A percentile compares a stretch with the other conserved stretches of the same genome.
Evolutionary conservation across 2,797 vertebrate species (phyloP).

Genomic region (Salmo trutta): DNA sequence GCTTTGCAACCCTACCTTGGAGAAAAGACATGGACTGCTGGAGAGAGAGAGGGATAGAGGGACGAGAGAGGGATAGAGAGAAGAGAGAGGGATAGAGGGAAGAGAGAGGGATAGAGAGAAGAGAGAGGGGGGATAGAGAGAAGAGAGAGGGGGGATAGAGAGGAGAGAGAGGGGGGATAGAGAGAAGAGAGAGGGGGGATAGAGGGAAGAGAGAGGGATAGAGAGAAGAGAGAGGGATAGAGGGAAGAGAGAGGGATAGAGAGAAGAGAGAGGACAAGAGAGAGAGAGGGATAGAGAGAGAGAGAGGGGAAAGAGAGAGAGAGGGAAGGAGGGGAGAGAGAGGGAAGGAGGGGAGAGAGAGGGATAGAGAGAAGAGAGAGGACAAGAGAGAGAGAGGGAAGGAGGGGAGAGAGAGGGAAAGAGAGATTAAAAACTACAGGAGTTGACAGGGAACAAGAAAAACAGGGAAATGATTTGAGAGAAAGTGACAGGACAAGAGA

Average conservation of each 20-base stretch:
- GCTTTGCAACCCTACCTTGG: no score
- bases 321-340: conserved; percentile 2
- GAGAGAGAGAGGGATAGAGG: background rate
- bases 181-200: no score
- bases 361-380: no score
- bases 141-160: background rate
- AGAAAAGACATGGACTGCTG: no score
- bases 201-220: no score
- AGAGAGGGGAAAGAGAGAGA: background rate
- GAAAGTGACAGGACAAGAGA: no score
- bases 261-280: no score
- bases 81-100: background rate
- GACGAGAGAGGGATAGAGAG: background rate
- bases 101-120: background rate
- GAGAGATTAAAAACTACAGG: background rate
- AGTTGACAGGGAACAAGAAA: background rate
- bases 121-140: background rate
- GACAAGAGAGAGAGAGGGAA: background rate
- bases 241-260: no score
- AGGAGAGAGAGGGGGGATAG: background rate
- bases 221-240: no score
- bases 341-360: background rate
- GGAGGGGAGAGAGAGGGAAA: background rate
- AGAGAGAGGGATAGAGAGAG: no score
- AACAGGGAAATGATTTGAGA: no score